These are phyloP conservation scores for Drosophila eugracilis DNA, from an alignment of 1,140 invertebrate species.

Conservation along the genomic window DNA sequence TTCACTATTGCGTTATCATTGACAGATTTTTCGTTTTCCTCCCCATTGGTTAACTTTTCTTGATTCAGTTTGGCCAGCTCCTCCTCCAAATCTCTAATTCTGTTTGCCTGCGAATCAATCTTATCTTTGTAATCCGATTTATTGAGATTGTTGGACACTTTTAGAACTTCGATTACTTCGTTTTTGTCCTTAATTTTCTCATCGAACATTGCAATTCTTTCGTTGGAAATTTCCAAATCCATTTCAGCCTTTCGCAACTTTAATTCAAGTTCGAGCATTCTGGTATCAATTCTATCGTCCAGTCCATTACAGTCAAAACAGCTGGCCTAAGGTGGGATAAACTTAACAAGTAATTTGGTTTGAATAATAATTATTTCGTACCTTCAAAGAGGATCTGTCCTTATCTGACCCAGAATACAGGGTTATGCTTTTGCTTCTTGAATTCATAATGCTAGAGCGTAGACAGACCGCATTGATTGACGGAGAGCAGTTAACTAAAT, in stretches of 20 bases:
- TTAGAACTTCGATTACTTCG: constrained; percentile 11
- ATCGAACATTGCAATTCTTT: neutral
- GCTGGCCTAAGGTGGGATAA: neutral
- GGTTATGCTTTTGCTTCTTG: neutral
- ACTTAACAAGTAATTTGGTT: neutral
- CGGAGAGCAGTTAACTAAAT: neutral
- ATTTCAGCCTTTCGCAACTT: neutral
- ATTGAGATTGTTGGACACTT: neutral
- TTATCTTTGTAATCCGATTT: constrained; percentile 6
- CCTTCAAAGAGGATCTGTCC: neutral
- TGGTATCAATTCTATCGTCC: neutral
- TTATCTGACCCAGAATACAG: neutral
- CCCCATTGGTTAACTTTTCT: neutral
- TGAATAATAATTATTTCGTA: neutral
- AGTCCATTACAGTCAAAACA: neutral
- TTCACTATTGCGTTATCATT: neutral
- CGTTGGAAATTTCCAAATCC: constrained; percentile 5
- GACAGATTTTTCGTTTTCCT: neutral
- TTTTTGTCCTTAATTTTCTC: constrained; percentile 27
- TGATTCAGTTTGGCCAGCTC: neutral
- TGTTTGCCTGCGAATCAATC: neutral
- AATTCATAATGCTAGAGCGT: neutral
- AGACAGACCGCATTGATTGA: neutral
- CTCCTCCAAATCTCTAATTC: neutral
- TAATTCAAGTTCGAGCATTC: neutral